Base-by-base conservation (phyloP, 2,113 vertebrate species). In the Centropus bengalensis region DNA sequence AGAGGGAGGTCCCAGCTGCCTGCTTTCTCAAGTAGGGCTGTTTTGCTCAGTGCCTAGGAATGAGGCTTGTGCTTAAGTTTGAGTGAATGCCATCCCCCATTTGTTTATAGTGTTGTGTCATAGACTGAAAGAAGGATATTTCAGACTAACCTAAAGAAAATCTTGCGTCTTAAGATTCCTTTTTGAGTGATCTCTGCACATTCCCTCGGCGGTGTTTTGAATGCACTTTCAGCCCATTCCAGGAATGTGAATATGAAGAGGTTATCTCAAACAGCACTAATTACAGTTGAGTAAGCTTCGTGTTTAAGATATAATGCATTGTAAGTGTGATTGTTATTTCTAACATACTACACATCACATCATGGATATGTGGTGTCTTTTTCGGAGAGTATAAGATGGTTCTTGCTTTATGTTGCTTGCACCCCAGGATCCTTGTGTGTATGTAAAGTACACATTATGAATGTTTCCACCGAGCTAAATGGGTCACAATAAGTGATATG, bases 121-220 rank as follows among this genome's bases (percentile, higher is more conserved):
- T 90, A 96, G 91, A 86, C 82, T 91, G 85, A 93, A 93, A 96
- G 91, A 93, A 92, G 79, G 95, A 0, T 89, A 88, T 97, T 97
- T 96, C 95, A 96, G 95, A 96, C 93, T 95, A 97, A 97, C 94
- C 93, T 95, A 94, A 93, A 96, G 92, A 90, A 96, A 96, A 95
- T 95, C 95, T 96, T 94, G 89, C 94, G 94, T 96, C 96, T 97
- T 96, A 97, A 97, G 95, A 96, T 96, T 97, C 94, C 93, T 96
- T 96, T 97, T 96, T 95, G 94, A 97, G 75, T 97, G 96, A 96
- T 94, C 95, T 96, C 95, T 96, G 95, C 95, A 96, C 94, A 94
- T 96, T 96, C 88, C 93, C 94, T 91, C 95, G 94, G 93, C 93
- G 91, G 95, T 96, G 95, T 95, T 94, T 97, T 96, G 94, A 93